Conservation (phyloP, 2,113 vertebrate species). For the Sula dactylatra region DNA sequence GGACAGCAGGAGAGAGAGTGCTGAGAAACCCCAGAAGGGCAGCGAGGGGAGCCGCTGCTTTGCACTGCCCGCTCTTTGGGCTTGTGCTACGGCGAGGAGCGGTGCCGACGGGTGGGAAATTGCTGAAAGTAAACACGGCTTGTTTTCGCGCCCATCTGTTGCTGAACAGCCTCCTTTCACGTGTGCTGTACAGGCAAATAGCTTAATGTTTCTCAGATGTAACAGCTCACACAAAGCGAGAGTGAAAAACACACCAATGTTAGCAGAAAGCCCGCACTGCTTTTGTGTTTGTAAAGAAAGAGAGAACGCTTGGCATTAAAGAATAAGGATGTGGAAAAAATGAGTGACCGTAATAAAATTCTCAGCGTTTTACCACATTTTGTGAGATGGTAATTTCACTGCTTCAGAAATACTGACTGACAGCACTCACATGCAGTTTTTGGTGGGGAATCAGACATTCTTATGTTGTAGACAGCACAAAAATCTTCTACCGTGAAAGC, state of each 20-base stretch:
- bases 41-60: fast-evolving
- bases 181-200: too few species aligned
- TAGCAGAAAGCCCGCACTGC: background rate
- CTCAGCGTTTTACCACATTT: background rate
- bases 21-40: background rate
- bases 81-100: background rate
- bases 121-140: background rate
- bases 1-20: background rate
- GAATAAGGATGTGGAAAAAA: background rate
- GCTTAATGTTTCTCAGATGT: background rate
- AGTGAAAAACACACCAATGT: background rate
- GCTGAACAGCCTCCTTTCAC: background rate
- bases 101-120: fast-evolving
- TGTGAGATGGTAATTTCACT: background rate
- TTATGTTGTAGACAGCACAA: background rate
- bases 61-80: background rate
- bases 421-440: background rate
- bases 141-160: background rate
- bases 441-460: background rate
- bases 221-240: background rate
- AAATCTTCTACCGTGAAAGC: background rate
- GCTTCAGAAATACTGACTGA: background rate
- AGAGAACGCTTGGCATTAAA: background rate
- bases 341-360: background rate
- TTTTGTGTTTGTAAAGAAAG: too few species aligned